Base-by-base conservation (phyloP, 2,113 vertebrate species). In the Pristiophorus japonicus region DNA sequence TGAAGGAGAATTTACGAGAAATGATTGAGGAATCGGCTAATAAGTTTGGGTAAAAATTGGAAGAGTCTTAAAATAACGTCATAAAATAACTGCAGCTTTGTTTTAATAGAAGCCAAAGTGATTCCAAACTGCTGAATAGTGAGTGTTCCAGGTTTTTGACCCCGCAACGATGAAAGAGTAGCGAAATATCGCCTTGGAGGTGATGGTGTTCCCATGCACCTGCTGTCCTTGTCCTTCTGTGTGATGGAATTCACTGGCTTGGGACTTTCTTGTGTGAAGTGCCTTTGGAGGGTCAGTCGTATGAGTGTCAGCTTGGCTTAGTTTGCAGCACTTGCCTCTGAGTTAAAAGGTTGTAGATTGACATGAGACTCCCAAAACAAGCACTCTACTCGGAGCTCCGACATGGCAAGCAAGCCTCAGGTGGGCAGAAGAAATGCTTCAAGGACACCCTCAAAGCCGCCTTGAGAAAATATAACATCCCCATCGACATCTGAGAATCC, bases 21-120 rank as follows among this genome's bases (percentile, higher is more conserved):
- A 98, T 99, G 96, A 98, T 99, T 63, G 99, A 99, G 95, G 99
- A 99, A 96, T 99, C 99, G 47, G 98, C 99, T 24, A 99, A 97
- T 96, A 99, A 99, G 96, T 99, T 99, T 96, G 98, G 99, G 99
- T 99, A 97, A 97, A 92, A 14, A 5, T 3, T 0, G 38, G 20
- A 42, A 45, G 1, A 47, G 70, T 30, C 45, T 73, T 45, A 51
- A 94, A 94, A 34, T 45, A 67, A 6, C 22, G 78, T 66, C 55
- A 3, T 3, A 63, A 24, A 30, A 88, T 88, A 38, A 18, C n/a
- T 42, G 14, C 4, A 2, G n/a, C n/a, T 14, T 38, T 20, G 66
- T 27, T 30, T 27, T 95, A 81, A 81, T 30, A n/a, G 55, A 95
- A 55, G 6, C 8, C 38, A 22, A 45, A 38, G 95, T 55, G 27